Evolutionary conservation across 2,888 invertebrate species (phyloP).

Genomic region (Stenotaenia linearis): DNA sequence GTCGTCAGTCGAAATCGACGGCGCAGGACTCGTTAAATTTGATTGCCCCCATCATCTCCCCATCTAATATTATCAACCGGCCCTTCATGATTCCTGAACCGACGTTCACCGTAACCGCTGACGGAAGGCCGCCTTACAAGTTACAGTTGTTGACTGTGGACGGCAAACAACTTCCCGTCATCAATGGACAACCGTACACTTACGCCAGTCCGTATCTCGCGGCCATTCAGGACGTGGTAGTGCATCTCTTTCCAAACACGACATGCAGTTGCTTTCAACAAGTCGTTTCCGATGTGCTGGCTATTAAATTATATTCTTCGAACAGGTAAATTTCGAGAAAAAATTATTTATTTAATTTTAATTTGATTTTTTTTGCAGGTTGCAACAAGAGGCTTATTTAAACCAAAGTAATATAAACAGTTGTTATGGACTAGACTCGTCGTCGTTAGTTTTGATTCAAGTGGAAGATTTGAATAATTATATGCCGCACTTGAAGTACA

Average conservation of each 20-base stretch:
- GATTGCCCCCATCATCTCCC: not conserved
- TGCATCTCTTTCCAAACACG: constrained; percentile 72
- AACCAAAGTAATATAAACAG: constrained; percentile 54
- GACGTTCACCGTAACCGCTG: not conserved
- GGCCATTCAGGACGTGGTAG: constrained; percentile 68
- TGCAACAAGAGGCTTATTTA: constrained; percentile 61
- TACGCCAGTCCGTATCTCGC: not conserved
- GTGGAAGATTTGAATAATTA: constrained; percentile 75
- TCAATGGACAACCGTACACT: constrained; percentile 57
- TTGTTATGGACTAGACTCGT: constrained; percentile 50
- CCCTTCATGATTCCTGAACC: constrained; percentile 41
- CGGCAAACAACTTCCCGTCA: constrained; percentile 74
- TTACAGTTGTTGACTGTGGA: constrained; percentile 74
- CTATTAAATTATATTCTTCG: constrained; percentile 71
- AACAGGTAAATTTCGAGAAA: constrained; percentile 61
- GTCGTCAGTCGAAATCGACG: not conserved
- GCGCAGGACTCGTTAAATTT: constrained; percentile 55
- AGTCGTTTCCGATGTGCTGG: constrained; percentile 68
- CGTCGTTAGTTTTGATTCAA: constrained; percentile 71
- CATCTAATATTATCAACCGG: not conserved
- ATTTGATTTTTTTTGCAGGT: constrained; percentile 49
- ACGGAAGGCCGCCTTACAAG: constrained; percentile 46
- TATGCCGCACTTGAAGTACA: constrained; percentile 82
- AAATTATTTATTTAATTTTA: constrained; percentile 22
- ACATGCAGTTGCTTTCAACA: constrained; percentile 68